Conservation (phyloP, 2,888 invertebrate species). For the Xestia ashworthii region DNA sequence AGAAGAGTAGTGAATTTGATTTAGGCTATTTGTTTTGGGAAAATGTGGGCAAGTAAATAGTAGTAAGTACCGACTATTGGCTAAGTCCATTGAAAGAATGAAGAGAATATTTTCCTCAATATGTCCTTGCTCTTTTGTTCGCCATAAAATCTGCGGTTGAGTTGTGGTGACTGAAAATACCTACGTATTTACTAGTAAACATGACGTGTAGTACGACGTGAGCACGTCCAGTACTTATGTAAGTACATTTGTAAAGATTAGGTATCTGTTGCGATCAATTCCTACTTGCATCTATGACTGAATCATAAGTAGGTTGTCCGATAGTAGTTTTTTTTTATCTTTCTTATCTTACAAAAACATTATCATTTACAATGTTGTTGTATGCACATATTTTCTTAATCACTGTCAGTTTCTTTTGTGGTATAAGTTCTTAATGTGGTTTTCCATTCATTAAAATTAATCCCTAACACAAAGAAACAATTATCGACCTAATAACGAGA, state of each 20-base stretch:
- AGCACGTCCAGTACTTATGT: not conserved
- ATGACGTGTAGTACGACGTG: not conserved
- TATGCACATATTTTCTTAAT: not conserved
- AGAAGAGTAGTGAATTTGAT: not conserved
- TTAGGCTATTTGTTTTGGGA: not conserved
- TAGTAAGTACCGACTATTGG: not conserved
- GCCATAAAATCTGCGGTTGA: not conserved
- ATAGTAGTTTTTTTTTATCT: not conserved
- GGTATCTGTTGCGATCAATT: constrained; percentile 1
- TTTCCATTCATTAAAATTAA: not conserved
- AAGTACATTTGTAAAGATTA: not conserved
- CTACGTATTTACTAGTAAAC: not conserved
- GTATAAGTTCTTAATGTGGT: not conserved
- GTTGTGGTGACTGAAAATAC: not conserved
- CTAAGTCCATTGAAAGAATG: constrained; percentile 3
- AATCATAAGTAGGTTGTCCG: not conserved
- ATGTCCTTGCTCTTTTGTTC: not conserved
- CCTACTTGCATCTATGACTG: not conserved
- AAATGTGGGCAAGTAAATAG: not conserved
- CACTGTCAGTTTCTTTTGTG: not conserved
- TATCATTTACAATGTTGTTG: not conserved
- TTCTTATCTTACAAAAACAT: not conserved
- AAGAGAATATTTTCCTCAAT: constrained; percentile 14
- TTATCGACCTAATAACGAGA: not conserved
- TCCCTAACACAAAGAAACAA: not conserved